Percentiles rank a stretch among this genome's conserved stretches.
phyloP scores from a whole-genome alignment of 2,888 invertebrate species.

The Alcis repandata region DNA sequence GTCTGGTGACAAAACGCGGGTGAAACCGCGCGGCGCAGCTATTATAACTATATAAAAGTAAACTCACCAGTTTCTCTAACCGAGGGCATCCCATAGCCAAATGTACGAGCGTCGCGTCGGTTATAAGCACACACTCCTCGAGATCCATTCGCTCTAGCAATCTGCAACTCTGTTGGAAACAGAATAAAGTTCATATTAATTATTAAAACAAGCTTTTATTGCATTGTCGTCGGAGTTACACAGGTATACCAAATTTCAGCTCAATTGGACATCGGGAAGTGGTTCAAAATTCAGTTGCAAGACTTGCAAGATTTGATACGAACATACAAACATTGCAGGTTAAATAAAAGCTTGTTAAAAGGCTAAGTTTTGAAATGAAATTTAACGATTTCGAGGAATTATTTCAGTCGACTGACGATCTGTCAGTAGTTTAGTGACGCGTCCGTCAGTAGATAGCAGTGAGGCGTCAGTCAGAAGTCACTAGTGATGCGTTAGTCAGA shows the following conservation, averaged over 20 bases:
- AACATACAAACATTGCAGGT: no score
- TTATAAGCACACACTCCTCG: conserved; percentile 98
- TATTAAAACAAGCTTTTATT: no score
- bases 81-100: conserved; percentile 98
- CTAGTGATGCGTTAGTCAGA: not conserved
- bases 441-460: not conserved
- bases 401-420: no score
- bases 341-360: no score
- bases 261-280: no score
- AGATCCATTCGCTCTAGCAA: conserved; percentile 98
- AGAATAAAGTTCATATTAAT: conserved; percentile 1
- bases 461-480: not conserved
- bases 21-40: not conserved
- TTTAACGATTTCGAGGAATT: no score
- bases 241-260: no score
- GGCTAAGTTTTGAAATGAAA: no score
- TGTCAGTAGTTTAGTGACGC: not conserved
- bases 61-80: conserved; percentile 96
- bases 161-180: conserved; percentile 92
- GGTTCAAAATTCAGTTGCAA: no score
- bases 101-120: conserved; percentile 97
- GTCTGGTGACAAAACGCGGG: no score
- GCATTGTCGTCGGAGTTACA: no score
- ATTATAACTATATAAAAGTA: not conserved
- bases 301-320: no score